Percentiles rank a stretch among this genome's conserved stretches.
Conservation (phyloP, 2,888 invertebrate genomes). For the Amphimallon solstitiale region DNA sequence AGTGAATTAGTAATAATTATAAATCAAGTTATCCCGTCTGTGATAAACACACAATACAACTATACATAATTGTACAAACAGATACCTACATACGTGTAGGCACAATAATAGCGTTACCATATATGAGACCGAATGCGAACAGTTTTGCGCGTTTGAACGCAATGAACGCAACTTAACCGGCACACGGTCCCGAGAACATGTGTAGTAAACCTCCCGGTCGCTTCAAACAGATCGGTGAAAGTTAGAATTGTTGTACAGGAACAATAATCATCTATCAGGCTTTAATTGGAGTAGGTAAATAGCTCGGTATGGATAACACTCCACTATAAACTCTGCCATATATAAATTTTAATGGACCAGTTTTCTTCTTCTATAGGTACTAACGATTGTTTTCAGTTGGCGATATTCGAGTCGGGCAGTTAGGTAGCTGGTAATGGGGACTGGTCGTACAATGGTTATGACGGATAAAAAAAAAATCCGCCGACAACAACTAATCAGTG, state of each 20-base stretch:
- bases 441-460: conserved; percentile 18
- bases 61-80: conserved; percentile 26
- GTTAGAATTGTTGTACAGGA: conserved; percentile 47
- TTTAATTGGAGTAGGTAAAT: conserved; percentile 64
- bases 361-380: conserved; percentile 33
- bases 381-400: conserved; percentile 39
- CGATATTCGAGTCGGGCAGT: conserved; percentile 31
- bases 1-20: conserved; percentile 35
- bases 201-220: conserved; percentile 40
- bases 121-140: conserved; percentile 46
- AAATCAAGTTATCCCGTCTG: conserved; percentile 36
- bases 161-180: conserved; percentile 37
- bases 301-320: conserved; percentile 57
- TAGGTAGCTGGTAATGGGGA: conserved; percentile 35
- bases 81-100: conserved; percentile 46
- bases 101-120: conserved; percentile 54
- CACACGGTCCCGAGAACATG: conserved; percentile 37
- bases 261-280: conserved; percentile 64
- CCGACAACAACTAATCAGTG: conserved; percentile 39
- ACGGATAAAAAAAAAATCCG: conserved; percentile 41
- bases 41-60: conserved; percentile 27
- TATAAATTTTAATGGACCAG: conserved; percentile 59
- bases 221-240: conserved; percentile 49
- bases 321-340: conserved; percentile 59
- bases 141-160: conserved; percentile 42